phyloP scores from a whole-genome alignment of 2,797 vertebrate species.

The Lacerta agilis region DNA sequence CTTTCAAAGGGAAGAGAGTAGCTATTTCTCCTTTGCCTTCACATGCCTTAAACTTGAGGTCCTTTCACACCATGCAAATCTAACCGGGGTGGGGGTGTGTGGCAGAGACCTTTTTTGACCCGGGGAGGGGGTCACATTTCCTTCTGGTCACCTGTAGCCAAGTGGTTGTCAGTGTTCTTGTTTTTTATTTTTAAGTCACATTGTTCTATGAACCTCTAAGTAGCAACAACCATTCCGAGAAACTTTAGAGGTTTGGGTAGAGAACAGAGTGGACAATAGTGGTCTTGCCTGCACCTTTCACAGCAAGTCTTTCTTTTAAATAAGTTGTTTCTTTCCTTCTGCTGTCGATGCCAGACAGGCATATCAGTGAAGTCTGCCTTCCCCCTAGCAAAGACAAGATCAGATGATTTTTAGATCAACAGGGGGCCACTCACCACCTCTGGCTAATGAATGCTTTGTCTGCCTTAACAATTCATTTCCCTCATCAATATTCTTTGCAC shows the following conservation, averaged over 20 bases:
- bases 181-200: too few relatives aligned
- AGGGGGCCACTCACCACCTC: constrained; percentile 26
- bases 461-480: constrained; percentile 31
- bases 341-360: constrained; percentile 4
- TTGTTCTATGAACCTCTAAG: not conserved
- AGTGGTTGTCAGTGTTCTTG: not conserved
- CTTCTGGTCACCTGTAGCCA: too few relatives aligned
- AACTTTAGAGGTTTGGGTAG: not conserved
- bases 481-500: constrained; percentile 39
- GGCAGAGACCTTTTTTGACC: too few relatives aligned
- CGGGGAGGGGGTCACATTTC: too few relatives aligned
- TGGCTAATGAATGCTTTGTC: constrained; percentile 40
- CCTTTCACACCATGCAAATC: not conserved
- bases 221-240: not conserved
- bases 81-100: not conserved
- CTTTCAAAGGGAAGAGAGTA: not conserved
- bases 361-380: constrained; percentile 18
- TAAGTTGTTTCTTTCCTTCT: constrained; percentile 23
- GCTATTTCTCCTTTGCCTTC: not conserved
- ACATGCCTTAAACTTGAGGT: not conserved
- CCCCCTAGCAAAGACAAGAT: constrained; percentile 21
- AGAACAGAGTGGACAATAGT: not conserved
- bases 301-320: constrained; percentile 5
- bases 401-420: constrained; percentile 38
- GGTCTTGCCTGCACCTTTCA: not conserved